These are phyloP conservation scores for Heliothis virescens DNA, from an alignment of 1,140 invertebrate species.

Conservation along the genomic window DNA sequence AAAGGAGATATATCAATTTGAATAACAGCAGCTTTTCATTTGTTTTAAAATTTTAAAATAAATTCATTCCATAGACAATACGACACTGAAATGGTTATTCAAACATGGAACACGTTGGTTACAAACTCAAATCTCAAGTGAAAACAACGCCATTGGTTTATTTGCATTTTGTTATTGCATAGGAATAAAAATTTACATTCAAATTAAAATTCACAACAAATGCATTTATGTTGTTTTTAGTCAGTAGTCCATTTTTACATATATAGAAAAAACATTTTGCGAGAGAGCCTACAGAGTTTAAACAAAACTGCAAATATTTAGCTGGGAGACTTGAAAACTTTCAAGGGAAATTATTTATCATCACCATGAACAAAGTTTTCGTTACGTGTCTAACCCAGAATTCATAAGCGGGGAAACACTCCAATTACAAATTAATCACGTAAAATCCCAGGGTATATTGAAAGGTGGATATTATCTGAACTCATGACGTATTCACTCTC, in stretches of 20 bases:
- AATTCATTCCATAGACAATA: no score
- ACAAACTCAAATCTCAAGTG: no score
- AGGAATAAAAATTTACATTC: conserved; percentile 53
- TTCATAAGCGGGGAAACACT: conserved; percentile 5
- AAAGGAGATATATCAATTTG: no score
- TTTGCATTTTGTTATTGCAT: conserved; percentile 51
- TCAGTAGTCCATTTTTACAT: neutral
- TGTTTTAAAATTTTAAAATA: no score
- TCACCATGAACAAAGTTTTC: neutral
- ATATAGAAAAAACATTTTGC: neutral
- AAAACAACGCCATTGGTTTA: conserved; percentile 33
- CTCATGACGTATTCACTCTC: conserved; percentile 31
- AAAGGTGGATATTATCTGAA: conserved; percentile 25
- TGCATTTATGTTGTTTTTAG: conserved; percentile 2
- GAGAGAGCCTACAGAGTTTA: no score
- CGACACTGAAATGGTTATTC: no score
- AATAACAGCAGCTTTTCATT: no score
- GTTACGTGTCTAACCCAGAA: neutral
- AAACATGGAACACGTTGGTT: no score
- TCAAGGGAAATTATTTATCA: no score
- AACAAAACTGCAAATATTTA: neutral
- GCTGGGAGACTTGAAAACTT: no score
- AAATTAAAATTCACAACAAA: conserved; percentile 8
- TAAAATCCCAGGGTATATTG: conserved; percentile 10
- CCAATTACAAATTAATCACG: conserved; percentile 32